A percentile compares a stretch with the other conserved stretches of the same genome.
phyloP scores from a whole-genome alignment of 2,797 vertebrate species.

The Pantherophis vulpinus region DNA sequence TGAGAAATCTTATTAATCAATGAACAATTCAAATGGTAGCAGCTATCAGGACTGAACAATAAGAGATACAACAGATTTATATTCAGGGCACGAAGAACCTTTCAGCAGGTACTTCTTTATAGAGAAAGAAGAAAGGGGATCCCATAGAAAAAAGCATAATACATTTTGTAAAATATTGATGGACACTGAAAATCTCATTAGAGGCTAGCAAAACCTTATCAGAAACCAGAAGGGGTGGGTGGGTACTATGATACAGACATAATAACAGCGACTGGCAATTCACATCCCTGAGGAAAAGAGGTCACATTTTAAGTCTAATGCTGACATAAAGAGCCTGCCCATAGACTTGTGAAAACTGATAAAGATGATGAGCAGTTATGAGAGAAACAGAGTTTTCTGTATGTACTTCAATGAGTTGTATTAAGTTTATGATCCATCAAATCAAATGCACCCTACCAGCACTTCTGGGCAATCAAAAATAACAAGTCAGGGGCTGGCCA shows the following conservation, averaged over 20 bases:
- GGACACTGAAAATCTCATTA: slow-evolving; percentile 42
- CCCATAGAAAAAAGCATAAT: slow-evolving; percentile 26
- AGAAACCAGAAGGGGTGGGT: background rate
- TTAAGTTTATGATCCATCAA: background rate
- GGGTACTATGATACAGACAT: background rate
- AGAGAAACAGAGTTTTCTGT: background rate
- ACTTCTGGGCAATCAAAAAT: background rate
- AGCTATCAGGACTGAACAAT: slow-evolving; percentile 40
- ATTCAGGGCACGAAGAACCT: background rate
- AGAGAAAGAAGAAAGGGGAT: slow-evolving; percentile 11
- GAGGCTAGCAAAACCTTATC: slow-evolving; percentile 27
- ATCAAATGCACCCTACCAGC: background rate
- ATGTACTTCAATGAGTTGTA: too few relatives aligned
- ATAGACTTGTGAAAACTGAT: background rate
- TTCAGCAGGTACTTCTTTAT: background rate
- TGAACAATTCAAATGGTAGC: slow-evolving; percentile 30
- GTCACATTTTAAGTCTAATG: slow-evolving; percentile 11
- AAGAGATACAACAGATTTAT: slow-evolving; percentile 9
- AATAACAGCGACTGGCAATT: background rate
- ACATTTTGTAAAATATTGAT: slow-evolving; percentile 46
- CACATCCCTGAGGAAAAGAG: background rate
- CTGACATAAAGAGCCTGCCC: slow-evolving; percentile 1
- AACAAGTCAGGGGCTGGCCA: background rate
- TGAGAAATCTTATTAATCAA: slow-evolving; percentile 42
- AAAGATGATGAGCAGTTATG: background rate